Evolutionary conservation across 2,113 vertebrate genomes (phyloP).

Genomic region (Ptychochromis oligacanthus): DNA sequence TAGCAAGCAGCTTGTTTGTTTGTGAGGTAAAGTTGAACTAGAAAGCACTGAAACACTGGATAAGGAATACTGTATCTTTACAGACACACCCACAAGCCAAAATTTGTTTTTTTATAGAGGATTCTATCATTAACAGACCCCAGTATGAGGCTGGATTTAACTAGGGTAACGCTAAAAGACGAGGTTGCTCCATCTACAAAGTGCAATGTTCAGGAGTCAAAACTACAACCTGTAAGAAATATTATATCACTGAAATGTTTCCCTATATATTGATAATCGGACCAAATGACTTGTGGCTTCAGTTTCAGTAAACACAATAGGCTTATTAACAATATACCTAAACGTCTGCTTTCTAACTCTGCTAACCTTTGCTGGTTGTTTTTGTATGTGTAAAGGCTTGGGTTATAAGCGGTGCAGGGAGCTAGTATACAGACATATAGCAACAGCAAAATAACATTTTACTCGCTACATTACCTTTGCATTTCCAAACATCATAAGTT

Average conservation of each 20-base stretch:
- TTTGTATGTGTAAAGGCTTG: background rate
- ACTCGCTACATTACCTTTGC: background rate
- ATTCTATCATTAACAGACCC: background rate
- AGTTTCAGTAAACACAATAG: background rate
- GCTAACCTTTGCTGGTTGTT: background rate
- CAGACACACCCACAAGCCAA: no score
- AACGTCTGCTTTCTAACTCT: background rate
- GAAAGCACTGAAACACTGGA: background rate
- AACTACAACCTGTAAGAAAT: background rate
- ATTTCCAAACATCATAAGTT: background rate
- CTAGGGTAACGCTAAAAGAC: background rate
- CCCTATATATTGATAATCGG: background rate
- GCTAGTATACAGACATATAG: background rate
- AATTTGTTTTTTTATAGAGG: background rate
- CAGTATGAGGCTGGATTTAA: background rate
- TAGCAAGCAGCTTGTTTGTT: background rate
- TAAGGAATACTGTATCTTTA: no score
- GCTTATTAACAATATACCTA: background rate
- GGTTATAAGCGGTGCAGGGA: background rate
- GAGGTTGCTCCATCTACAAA: background rate
- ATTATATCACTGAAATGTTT: slow-evolving; percentile 1
- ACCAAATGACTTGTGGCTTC: background rate
- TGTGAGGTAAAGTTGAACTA: background rate
- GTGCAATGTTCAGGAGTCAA: background rate
- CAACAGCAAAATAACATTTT: background rate